Conservation (phyloP, 2,888 invertebrate genomes). For the Euzophera pinguis region DNA sequence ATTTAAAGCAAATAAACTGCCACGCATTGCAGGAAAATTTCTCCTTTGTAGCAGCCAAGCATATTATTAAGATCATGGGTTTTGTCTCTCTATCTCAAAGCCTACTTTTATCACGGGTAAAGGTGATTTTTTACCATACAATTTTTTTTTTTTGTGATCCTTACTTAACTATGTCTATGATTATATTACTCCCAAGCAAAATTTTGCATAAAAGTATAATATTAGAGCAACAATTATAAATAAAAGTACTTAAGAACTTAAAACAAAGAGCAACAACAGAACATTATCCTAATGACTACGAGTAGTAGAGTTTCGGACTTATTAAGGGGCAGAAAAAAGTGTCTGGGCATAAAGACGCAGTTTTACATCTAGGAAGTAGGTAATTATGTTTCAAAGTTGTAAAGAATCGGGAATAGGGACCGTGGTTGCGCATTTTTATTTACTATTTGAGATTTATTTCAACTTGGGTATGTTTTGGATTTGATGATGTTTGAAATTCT, state of each 20-base stretch:
- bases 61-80: no score
- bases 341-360: conserved; percentile 37
- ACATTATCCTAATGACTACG: conserved; percentile 10
- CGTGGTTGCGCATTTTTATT: conserved; percentile 34
- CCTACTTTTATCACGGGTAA: no score
- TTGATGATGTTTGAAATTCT: no score
- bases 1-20: no score
- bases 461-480: no score
- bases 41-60: no score
- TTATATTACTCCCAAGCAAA: no score
- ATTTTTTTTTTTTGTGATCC: no score
- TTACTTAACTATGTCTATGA: no score
- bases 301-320: conserved; percentile 20
- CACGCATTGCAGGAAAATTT: no score
- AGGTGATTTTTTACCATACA: no score
- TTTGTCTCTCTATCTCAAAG: no score
- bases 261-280: not conserved
- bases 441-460: not conserved
- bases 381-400: conserved; percentile 60
- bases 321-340: conserved; percentile 34
- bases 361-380: conserved; percentile 62
- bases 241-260: not conserved
- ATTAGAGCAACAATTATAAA: not conserved
- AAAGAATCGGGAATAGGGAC: conserved; percentile 44
- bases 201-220: not conserved